Conservation (phyloP, 30 jellyfish, hydroid and myxozoan genomes). For the Hydra vulgaris region DNA sequence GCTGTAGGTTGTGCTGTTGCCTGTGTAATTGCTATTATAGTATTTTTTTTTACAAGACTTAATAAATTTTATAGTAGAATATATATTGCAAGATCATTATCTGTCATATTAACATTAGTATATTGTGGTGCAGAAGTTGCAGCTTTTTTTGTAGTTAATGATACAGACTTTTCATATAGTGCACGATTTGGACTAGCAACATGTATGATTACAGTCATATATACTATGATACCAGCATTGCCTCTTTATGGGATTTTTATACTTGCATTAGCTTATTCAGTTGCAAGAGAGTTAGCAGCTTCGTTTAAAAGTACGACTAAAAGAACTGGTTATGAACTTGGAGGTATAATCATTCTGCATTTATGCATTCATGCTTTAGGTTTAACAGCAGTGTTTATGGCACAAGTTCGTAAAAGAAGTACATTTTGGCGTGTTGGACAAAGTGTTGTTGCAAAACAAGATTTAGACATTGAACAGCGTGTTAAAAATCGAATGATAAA, state of each 20-base stretch:
- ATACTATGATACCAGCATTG: conserved; percentile 94
- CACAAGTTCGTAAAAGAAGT: conserved; percentile 86
- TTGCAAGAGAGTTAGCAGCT: conserved; percentile 75
- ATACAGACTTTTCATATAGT: conserved; percentile 55
- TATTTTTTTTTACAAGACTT: conserved; percentile 53
- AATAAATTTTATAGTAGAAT: conserved; percentile 62
- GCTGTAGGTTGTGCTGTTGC: conserved; percentile 71
- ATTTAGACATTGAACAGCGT: conserved; percentile 76
- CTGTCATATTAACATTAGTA: conserved; percentile 46
- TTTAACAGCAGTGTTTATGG: conserved; percentile 86
- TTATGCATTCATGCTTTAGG: conserved; percentile 86
- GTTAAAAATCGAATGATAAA: conserved; percentile 86
- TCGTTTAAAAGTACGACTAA: conserved; percentile 21
- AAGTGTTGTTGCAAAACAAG: conserved; percentile 96
- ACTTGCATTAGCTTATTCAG: conserved; percentile 56
- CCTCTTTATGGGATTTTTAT: conserved; percentile 87
- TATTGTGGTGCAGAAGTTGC: conserved; percentile 63
- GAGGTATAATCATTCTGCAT: conserved; percentile 48
- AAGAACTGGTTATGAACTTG: conserved; percentile 17
- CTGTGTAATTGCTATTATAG: conserved; percentile 33
- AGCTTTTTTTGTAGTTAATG: conserved; percentile 51
- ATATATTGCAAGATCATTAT: conserved; percentile 49
- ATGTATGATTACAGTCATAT: conserved; percentile 59
- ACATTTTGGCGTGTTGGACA: conserved; percentile 99
- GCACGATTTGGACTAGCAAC: conserved; percentile 93